A percentile compares a stretch with the other conserved stretches of the same genome.
Evolutionary conservation across 2,888 invertebrate species (phyloP).

Genomic region (Acleris emargana): DNA sequence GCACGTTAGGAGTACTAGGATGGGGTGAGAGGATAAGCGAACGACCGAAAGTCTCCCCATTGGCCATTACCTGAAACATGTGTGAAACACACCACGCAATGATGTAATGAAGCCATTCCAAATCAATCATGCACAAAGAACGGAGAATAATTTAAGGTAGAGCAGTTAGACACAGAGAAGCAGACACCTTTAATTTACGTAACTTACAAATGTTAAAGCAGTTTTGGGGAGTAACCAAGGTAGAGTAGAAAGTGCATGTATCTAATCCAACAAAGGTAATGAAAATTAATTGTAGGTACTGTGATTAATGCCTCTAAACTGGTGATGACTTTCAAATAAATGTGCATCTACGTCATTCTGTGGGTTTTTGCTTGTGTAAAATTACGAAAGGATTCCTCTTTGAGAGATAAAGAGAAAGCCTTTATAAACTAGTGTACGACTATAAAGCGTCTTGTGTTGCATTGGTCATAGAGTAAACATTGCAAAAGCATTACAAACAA

Average conservation of each 20-base stretch:
- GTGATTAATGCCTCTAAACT: background rate
- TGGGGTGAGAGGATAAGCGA: constrained; percentile 83
- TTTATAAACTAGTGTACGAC: background rate
- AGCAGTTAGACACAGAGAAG: constrained; percentile 71
- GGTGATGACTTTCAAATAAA: too few relatives aligned
- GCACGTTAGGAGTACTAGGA: constrained; percentile 69
- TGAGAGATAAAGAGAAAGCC: too few relatives aligned
- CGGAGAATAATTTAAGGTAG: constrained; percentile 58
- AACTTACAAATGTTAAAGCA: background rate
- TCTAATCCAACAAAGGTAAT: background rate
- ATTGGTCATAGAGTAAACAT: constrained; percentile 22
- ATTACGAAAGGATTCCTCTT: too few relatives aligned
- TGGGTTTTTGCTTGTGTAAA: too few relatives aligned
- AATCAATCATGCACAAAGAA: constrained; percentile 80
- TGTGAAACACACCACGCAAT: constrained; percentile 84
- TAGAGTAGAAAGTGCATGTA: background rate
- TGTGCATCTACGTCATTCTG: too few relatives aligned
- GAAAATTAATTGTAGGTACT: background rate
- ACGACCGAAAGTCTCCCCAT: constrained; percentile 86
- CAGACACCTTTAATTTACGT: constrained; percentile 46
- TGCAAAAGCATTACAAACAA: constrained; percentile 47
- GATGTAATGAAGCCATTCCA: constrained; percentile 84
- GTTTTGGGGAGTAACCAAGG: background rate
- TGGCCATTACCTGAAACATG: constrained; percentile 88
- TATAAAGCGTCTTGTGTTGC: constrained; percentile 16